Percentiles rank a stretch among this genome's conserved stretches.
Conservation (phyloP, 1,140 invertebrate species). For the Elysia chlorotica region DNA sequence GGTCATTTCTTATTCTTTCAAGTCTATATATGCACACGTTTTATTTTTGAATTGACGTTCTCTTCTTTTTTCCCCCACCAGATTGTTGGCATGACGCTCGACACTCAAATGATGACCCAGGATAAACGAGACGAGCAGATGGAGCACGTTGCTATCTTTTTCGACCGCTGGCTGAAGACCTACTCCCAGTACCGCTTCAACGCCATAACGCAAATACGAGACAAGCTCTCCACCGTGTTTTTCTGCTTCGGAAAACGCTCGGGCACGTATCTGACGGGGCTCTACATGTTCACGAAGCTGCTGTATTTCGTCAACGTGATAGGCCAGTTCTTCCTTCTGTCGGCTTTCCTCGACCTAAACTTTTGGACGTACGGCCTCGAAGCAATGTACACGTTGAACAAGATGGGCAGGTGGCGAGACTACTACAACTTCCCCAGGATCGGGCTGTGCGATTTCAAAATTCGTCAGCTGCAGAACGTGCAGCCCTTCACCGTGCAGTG, state of each 20-base stretch:
- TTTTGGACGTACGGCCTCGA: conserved; percentile 61
- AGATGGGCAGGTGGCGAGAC: conserved; percentile 58
- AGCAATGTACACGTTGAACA: conserved; percentile 57
- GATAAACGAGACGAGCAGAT: conserved; percentile 45
- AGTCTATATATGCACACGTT: too few species aligned
- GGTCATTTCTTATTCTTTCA: too few species aligned
- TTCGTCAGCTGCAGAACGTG: conserved; percentile 60
- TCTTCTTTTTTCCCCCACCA: too few species aligned
- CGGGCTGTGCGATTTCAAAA: conserved; percentile 66
- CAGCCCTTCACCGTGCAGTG: conserved; percentile 61
- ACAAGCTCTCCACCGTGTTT: conserved; percentile 39
- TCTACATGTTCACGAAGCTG: conserved; percentile 60
- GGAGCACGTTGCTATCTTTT: conserved; percentile 40
- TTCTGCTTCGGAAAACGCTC: conserved; percentile 61
- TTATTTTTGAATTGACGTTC: too few species aligned
- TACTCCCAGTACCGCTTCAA: conserved; percentile 47
- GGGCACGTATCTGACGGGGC: conserved; percentile 62
- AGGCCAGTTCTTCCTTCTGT: conserved; percentile 56
- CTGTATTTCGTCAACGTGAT: conserved; percentile 50
- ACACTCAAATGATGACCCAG: conserved; percentile 19
- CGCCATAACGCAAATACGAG: conserved; percentile 34
- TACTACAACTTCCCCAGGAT: conserved; percentile 63
- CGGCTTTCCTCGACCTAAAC: conserved; percentile 49
- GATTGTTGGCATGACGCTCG: conserved; percentile 24
- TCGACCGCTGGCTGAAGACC: conserved; percentile 37